Evolutionary conservation across 2,113 vertebrate genomes (phyloP).

Genomic region (Cyrtonyx montezumae): DNA sequence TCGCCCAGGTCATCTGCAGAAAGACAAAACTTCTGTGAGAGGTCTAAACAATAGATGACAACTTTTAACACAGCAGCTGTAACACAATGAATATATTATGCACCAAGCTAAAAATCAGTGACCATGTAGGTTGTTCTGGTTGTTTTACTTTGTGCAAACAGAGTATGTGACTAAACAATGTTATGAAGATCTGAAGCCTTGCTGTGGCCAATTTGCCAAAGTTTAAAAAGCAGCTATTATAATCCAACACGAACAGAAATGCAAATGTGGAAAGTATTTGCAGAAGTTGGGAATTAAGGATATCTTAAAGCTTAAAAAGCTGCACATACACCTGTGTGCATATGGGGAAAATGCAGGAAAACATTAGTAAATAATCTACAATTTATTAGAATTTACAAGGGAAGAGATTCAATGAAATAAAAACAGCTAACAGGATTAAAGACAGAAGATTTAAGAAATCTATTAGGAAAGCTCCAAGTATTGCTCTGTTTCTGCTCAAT

Average conservation of each 20-base stretch:
- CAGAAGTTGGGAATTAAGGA: not conserved
- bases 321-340: accelerated
- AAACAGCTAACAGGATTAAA: not conserved
- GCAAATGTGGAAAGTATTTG: not conserved
- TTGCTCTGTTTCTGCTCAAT: not conserved
- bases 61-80: not conserved
- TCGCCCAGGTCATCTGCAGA: not conserved
- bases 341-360: not conserved
- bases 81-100: not conserved
- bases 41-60: not conserved
- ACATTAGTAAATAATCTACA: not conserved
- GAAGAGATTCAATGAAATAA: not conserved
- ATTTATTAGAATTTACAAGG: not conserved
- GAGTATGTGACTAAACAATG: not conserved
- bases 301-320: not conserved
- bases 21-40: not conserved
- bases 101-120: not conserved
- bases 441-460: not conserved
- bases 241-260: not conserved
- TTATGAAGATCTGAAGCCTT: not conserved
- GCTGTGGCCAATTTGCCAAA: not conserved
- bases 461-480: not conserved
- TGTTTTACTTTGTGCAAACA: not conserved
- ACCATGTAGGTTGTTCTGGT: not conserved
- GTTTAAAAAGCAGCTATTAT: not conserved